Base-by-base conservation (phyloP, 2,888 invertebrate genomes). In the Molorchus minor region DNA sequence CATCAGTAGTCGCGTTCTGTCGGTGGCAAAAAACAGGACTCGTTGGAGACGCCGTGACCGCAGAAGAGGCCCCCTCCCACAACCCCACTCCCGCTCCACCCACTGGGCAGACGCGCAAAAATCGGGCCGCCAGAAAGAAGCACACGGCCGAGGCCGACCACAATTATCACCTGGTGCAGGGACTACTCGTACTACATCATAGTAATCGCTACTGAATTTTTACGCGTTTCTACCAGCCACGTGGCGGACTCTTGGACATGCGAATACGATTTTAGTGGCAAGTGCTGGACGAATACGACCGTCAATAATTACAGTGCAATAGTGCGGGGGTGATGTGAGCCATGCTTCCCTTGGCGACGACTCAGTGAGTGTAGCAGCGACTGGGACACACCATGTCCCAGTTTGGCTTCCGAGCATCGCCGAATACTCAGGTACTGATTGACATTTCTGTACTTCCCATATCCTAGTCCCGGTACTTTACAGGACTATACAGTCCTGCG, bases 331-430 rank as follows among this genome's bases (percentile, higher is more conserved):
- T 73, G 68, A 68, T 71, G 75, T 75, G 74, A 75, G 77, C 76
- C 75, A 79, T 79, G 79, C 77, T 77, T 78, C 77, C 78, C 64
- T 68, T 74, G 78, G 75, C 77, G 78, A 75, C 71, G 77, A 75
- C 76, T 76, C 78, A 79, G 79, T 78, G 79, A 79, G 78, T 77
- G 75, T 75, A 75, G 69, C 76, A 73, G 70, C 66, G 66, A 77
- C 82, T 82, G 84, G 84, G 83, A 82, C 83, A 82, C 84, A 86
- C 79, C 84, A 85, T 86, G 86, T 86, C 86, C 85, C 86, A 86
- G 84, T 86, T 86, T 84, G 85, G 85, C 79, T 85, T 86, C 80
- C 82, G 86, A 82, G 83, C 85, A 83, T 86, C 86, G 77, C 86
- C 86, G 80, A 86, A 82, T 82, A 85, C 84, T 81, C 86, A 86